phyloP scores from a whole-genome alignment of 1,140 invertebrate species.

The Drosophila prosaltans region DNA sequence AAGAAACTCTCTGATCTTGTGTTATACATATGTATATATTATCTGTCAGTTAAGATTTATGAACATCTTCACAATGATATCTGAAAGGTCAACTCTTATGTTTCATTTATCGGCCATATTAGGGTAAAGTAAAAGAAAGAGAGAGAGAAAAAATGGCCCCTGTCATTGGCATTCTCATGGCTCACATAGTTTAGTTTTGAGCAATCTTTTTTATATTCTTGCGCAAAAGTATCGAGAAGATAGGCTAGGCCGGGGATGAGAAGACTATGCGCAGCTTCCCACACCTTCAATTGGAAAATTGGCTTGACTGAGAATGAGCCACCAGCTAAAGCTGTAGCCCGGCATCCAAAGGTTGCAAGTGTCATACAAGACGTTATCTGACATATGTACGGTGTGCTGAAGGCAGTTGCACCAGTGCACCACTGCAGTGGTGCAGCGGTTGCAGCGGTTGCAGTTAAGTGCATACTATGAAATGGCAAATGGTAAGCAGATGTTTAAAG shows the following conservation, averaged over 20 bases:
- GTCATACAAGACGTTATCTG: constrained; percentile 5
- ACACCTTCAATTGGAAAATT: constrained; percentile 3
- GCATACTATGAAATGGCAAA: constrained; percentile 5
- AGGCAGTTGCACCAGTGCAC: no score
- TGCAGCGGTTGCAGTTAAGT: not conserved
- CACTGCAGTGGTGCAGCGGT: no score
- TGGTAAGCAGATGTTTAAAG: not conserved
- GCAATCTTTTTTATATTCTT: not conserved
- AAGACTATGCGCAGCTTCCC: not conserved
- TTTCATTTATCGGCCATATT: not conserved
- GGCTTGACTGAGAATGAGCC: not conserved
- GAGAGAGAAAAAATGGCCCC: not conserved
- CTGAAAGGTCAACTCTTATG: no score
- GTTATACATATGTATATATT: no score
- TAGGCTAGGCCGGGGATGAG: not conserved
- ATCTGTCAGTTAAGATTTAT: no score
- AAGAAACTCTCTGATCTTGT: no score
- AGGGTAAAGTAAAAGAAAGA: not conserved
- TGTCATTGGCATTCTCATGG: constrained; percentile 10
- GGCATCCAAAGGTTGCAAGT: constrained; percentile 1
- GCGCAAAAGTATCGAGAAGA: not conserved
- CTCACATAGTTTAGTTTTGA: constrained; percentile 5
- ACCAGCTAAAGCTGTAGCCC: not conserved
- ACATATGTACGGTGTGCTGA: constrained; percentile 1
- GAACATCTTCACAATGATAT: no score